Evolutionary conservation across 2,888 invertebrate genomes (phyloP).

Genomic region (Crocallis elinguaria): DNA sequence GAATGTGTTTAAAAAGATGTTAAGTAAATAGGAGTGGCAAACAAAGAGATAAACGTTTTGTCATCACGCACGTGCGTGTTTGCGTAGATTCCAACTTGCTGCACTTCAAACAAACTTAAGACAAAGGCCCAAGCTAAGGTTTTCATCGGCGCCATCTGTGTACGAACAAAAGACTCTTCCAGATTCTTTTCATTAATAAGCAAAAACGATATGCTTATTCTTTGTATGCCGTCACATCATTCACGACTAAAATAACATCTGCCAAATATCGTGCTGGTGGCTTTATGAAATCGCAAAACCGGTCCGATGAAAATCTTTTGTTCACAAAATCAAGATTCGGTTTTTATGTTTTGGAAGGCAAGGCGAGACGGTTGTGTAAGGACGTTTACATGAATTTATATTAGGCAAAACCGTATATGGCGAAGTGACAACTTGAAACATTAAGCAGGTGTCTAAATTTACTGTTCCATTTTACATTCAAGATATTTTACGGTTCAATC

Average conservation of each 20-base stretch:
- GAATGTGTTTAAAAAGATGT: constrained; percentile 50
- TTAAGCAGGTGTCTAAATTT: constrained; percentile 24
- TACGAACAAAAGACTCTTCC: constrained; percentile 43
- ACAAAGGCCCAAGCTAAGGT: constrained; percentile 30
- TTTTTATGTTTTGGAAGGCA: constrained; percentile 34
- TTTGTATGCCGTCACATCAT: constrained; percentile 36
- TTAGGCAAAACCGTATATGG: constrained; percentile 23
- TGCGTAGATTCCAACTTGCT: constrained; percentile 51
- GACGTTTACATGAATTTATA: constrained; percentile 46
- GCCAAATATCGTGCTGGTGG: constrained; percentile 43
- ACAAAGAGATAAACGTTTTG: constrained; percentile 66
- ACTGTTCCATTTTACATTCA: not conserved
- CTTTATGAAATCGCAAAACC: constrained; percentile 54
- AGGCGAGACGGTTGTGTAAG: constrained; percentile 44
- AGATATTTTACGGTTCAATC: not conserved
- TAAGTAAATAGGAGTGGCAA: constrained; percentile 55
- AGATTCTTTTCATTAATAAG: constrained; percentile 39
- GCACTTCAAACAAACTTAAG: constrained; percentile 39
- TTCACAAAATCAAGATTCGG: constrained; percentile 42
- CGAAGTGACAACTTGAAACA: constrained; percentile 18
- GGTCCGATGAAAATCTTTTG: constrained; percentile 53
- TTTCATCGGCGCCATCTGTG: constrained; percentile 30
- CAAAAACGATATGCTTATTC: constrained; percentile 46
- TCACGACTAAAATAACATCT: constrained; percentile 55
- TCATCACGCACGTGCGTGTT: constrained; percentile 69